These are phyloP conservation scores for Neoarius graeffei DNA, from an alignment of 2,113 vertebrate genomes.

Conservation along the genomic window DNA sequence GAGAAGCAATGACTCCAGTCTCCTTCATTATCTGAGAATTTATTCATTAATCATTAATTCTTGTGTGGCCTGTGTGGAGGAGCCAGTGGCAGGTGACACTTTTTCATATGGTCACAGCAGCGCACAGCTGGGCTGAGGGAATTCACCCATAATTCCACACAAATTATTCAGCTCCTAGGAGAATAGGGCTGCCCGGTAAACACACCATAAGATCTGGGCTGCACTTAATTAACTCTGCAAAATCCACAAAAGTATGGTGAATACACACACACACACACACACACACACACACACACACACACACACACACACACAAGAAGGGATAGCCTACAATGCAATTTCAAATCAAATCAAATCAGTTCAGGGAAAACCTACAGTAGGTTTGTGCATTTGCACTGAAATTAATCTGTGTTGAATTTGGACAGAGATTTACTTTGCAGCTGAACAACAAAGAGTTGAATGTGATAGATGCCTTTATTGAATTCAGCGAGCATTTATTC, in stretches of 20 bases:
- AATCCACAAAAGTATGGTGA: slow-evolving; percentile 64
- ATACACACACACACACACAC: slow-evolving; percentile 35
- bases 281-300: slow-evolving; percentile 28
- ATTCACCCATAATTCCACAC: slow-evolving; percentile 67
- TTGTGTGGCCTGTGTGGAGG: slow-evolving; percentile 67
- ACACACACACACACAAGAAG: slow-evolving; percentile 19
- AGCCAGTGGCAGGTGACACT: slow-evolving; percentile 68
- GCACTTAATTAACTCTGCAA: slow-evolving; percentile 72
- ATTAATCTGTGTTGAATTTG: slow-evolving; percentile 23
- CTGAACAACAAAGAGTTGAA: slow-evolving; percentile 10
- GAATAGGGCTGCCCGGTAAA: slow-evolving; percentile 68
- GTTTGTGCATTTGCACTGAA: not conserved
- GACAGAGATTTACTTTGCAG: not conserved
- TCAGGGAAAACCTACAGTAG: slow-evolving; percentile 15
- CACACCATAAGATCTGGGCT: slow-evolving; percentile 62
- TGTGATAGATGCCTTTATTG: slow-evolving; percentile 25
- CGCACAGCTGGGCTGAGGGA: slow-evolving; percentile 66
- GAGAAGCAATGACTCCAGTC: slow-evolving; percentile 55
- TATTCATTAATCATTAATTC: slow-evolving; percentile 82
- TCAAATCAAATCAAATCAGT: slow-evolving; percentile 29
- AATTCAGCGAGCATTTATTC: not conserved
- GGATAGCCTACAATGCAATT: not conserved
- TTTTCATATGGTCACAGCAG: slow-evolving; percentile 72
- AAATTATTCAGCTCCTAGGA: slow-evolving; percentile 71
- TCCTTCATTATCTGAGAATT: slow-evolving; percentile 78